Evolutionary conservation across 1,140 invertebrate species (phyloP), one percentile per base, ranked within the genome.

Genomic region (Temnothorax nylanderi): DNA sequence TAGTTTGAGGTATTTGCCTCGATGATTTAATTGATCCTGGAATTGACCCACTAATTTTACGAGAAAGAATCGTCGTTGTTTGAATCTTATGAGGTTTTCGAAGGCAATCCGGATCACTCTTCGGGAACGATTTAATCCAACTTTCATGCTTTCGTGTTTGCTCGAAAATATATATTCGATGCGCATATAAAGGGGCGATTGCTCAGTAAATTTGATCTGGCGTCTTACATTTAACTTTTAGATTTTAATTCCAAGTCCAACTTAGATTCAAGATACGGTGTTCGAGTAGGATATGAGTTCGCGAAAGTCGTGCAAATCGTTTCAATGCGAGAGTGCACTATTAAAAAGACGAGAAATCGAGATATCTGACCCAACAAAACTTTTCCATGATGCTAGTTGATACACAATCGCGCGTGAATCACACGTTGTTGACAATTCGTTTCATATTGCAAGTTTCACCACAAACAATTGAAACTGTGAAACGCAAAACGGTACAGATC

Each of bases 101-200:
- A 60, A 56, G 16, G 16, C n/a, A 56, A 71, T 81, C 44, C 11
- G 47, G 37, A 81, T 72, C 21, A 10, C n/a, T 41, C 11, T 7
- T n/a, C 21, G 11, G 21, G 34, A 16, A 67, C 49, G 41, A 44
- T 44, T 81, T 72, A 71, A 71, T 71, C 37, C 37, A 71, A 72
- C 51, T 81, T 81, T 81, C 65, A 81, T 81, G 34, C n/a, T 32
- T 21, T 44, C 49, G 78, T 81, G 16, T 56, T 81, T 56, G 49
- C 21, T 32, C 16, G 49, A 81, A 81, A 81, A 71, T 81, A 71
- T 65, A 78, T 71, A 81, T 72, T 71, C 67, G 49, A 81, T 71
- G 64, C 64, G 78, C 78, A 72, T 44, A 71, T 56, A 81, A 41
- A 81, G 37, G 37, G 18, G 21, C 65, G 3, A 81, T 71, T 56